phyloP scores from a whole-genome alignment of 37 sponge, comb jelly and placozoan species.

The Beroe ovata region DNA sequence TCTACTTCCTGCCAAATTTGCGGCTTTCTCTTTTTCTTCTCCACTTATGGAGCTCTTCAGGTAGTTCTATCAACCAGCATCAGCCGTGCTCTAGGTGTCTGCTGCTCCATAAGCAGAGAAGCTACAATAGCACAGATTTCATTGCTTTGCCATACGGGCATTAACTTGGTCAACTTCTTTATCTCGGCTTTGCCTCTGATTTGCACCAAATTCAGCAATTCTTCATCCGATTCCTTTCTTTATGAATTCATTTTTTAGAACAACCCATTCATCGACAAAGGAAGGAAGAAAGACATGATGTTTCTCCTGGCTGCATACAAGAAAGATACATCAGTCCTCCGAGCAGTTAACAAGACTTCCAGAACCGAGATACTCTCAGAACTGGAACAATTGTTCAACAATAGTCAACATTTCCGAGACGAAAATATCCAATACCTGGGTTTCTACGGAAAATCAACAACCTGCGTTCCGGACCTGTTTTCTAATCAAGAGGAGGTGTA shows the following conservation, averaged over 20 bases:
- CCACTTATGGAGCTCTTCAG: not conserved
- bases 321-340: not conserved
- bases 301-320: not conserved
- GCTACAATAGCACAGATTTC: not conserved
- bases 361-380: not conserved
- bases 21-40: conserved; percentile 3
- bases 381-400: not conserved
- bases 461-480: conserved; percentile 11
- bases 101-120: not conserved
- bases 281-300: not conserved
- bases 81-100: not conserved
- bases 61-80: not conserved
- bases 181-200: not conserved
- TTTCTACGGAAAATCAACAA: conserved; percentile 23
- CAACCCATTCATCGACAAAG: not conserved
- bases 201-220: not conserved
- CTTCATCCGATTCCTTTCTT: not conserved
- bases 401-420: not conserved
- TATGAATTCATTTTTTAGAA: not conserved
- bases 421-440: not conserved
- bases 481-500: not conserved
- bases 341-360: not conserved
- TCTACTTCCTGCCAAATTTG: not conserved
- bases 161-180: not conserved
- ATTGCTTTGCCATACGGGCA: not conserved